Evolutionary conservation across 37 sponge, comb jelly and placozoan species (phyloP).

Genomic region (Halisarca cf. caerulea): DNA sequence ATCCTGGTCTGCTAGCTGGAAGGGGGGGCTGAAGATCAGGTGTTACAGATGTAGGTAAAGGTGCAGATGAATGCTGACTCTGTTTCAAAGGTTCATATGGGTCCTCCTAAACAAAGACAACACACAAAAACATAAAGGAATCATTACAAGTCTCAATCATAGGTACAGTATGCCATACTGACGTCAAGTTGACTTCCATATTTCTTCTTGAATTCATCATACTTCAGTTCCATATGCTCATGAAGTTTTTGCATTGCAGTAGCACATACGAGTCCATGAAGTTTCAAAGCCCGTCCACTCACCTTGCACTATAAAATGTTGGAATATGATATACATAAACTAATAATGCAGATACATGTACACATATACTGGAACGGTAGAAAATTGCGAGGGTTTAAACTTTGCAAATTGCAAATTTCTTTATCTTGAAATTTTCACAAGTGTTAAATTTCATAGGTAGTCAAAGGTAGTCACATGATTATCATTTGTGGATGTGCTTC

Average conservation of each 20-base stretch:
- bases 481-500: too few species aligned
- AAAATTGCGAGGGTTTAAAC: too few species aligned
- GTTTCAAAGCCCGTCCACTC: conserved; percentile 52
- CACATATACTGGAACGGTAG: neutral
- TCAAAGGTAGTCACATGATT: too few species aligned
- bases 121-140: neutral
- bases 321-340: neutral
- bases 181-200: conserved; percentile 21
- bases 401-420: neutral
- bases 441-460: too few species aligned
- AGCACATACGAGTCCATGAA: conserved; percentile 65
- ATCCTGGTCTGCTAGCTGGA: neutral
- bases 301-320: conserved; percentile 59
- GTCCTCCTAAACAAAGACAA: conserved; percentile 7
- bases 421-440: neutral
- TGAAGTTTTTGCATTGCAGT: conserved; percentile 70
- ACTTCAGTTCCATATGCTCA: conserved; percentile 62
- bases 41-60: neutral
- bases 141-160: neutral
- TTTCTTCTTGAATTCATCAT: conserved; percentile 17
- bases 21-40: neutral
- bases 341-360: neutral
- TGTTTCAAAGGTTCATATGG: conserved; percentile 17
- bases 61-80: neutral
- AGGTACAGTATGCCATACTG: neutral